Percentiles rank a stretch among this genome's conserved stretches.
Evolutionary conservation across 1,140 invertebrate species (phyloP).

Genomic region (Drosophila pachea): DNA sequence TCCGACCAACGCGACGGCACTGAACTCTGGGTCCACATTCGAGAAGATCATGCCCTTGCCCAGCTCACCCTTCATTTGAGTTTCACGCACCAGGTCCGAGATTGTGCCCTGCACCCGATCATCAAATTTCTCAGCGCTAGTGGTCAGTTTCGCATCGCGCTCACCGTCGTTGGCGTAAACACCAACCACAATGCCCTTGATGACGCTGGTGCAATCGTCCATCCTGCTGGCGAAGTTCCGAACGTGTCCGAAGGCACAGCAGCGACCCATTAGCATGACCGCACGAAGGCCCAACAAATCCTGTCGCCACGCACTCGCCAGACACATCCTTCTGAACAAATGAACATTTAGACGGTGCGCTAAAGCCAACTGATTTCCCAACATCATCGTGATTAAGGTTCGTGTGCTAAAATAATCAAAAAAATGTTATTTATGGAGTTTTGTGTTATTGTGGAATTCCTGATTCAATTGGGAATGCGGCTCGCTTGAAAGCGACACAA

Average conservation of each 20-base stretch:
- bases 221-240: slow-evolving; percentile 23
- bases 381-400: slow-evolving; percentile 15
- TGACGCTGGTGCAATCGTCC: slow-evolving; percentile 21
- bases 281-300: too few species aligned
- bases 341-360: slow-evolving; percentile 12
- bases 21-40: slow-evolving; percentile 83
- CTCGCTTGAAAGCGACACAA: not conserved
- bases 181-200: slow-evolving; percentile 78
- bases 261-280: not conserved
- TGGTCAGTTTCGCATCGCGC: slow-evolving; percentile 67
- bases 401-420: not conserved
- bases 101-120: slow-evolving; percentile 76
- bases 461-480: slow-evolving; percentile 16
- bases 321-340: slow-evolving; percentile 11
- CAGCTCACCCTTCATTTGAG: slow-evolving; percentile 68
- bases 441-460: slow-evolving; percentile 16
- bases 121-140: slow-evolving; percentile 78
- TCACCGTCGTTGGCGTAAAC: slow-evolving; percentile 74
- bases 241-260: not conserved
- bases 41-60: slow-evolving; percentile 82
- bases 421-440: slow-evolving; percentile 13
- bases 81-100: slow-evolving; percentile 67
- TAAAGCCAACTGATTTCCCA: slow-evolving; percentile 28
- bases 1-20: slow-evolving; percentile 84
- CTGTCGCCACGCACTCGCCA: not conserved